phyloP scores from a whole-genome alignment of 1,140 invertebrate genomes.

The Bombus waltoni region DNA sequence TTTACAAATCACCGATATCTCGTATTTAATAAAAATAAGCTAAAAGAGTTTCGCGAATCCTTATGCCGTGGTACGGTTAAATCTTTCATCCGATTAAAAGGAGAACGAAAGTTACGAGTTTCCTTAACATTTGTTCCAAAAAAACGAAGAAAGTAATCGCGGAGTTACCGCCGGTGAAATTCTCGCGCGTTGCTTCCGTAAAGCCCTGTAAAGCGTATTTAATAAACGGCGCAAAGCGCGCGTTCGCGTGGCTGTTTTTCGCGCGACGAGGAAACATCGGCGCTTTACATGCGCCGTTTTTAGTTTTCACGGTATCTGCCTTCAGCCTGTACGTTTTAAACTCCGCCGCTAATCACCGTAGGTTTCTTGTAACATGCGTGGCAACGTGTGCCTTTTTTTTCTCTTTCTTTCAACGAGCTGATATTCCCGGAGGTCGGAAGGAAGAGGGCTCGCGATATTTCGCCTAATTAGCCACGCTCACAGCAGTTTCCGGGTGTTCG shows the following conservation, averaged over 20 bases:
- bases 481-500: constrained; percentile 56
- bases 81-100: too few relatives aligned
- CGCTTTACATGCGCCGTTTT: constrained; percentile 18
- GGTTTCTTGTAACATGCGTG: constrained; percentile 42
- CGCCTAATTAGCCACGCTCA: constrained; percentile 61
- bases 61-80: too few relatives aligned
- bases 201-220: neutral
- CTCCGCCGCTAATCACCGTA: constrained; percentile 49
- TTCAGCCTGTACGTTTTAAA: neutral
- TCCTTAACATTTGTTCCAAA: neutral
- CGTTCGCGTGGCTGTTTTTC: neutral
- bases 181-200: neutral
- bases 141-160: neutral
- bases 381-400: constrained; percentile 49
- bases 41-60: neutral
- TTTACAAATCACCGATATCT: too few relatives aligned
- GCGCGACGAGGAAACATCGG: constrained; percentile 29
- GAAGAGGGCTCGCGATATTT: constrained; percentile 46
- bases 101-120: neutral
- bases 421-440: constrained; percentile 17
- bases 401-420: constrained; percentile 3
- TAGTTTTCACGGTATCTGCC: constrained; percentile 23
- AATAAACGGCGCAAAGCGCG: constrained; percentile 14
- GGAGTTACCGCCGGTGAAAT: neutral
- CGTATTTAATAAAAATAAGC: neutral